Conservation (phyloP, 2,113 vertebrate genomes). For the Trachemys scripta region DNA sequence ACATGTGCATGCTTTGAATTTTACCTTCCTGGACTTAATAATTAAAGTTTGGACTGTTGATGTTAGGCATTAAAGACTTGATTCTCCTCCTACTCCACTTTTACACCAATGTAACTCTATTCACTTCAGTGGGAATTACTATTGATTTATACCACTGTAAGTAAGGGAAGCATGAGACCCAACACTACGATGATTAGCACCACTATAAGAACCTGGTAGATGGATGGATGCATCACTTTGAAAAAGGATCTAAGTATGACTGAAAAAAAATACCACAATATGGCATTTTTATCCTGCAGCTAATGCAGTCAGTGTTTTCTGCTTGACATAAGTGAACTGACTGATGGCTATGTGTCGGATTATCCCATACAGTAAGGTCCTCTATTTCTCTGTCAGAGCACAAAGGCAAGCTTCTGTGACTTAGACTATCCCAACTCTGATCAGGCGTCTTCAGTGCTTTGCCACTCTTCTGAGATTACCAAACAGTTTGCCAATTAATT, state of each 20-base stretch:
- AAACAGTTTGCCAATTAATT: not conserved
- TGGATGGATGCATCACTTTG: not conserved
- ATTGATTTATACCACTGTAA: not conserved
- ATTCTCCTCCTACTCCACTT: not conserved
- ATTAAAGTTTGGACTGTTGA: not conserved
- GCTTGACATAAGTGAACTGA: not conserved
- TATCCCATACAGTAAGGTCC: not conserved
- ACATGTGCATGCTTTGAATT: not conserved
- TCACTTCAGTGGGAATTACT: not conserved
- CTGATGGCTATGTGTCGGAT: not conserved
- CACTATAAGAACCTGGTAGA: not conserved
- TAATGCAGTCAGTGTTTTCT: not conserved
- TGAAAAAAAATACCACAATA: not conserved
- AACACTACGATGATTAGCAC: not conserved
- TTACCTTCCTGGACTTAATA: not conserved
- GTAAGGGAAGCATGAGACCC: not conserved
- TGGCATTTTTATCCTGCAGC: not conserved
- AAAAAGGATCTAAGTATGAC: not conserved
- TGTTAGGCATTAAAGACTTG: not conserved
- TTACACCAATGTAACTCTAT: not conserved
- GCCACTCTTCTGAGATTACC: not conserved
- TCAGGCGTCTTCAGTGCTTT: not conserved
- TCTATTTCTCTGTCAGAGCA: not conserved
- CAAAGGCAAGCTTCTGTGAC: not conserved
- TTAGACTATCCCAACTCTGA: not conserved